phyloP scores from a whole-genome alignment of 2,888 invertebrate species.

The Leptothorax acervorum region DNA sequence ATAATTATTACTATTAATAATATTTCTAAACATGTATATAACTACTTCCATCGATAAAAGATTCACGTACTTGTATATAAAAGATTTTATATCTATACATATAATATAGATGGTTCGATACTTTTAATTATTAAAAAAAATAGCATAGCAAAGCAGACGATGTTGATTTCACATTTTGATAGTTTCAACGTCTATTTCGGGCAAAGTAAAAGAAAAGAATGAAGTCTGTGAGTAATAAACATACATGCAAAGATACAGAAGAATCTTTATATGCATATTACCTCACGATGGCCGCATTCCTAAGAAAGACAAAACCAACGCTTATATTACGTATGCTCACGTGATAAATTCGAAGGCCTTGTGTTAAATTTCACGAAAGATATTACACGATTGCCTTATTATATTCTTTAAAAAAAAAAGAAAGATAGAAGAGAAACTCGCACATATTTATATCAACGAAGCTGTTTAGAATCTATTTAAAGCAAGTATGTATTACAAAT shows the following conservation, averaged over 20 bases:
- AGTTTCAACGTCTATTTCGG: conserved; percentile 32
- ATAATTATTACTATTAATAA: conserved; percentile 2
- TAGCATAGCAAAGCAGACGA: conserved; percentile 10
- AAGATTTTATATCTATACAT: background rate
- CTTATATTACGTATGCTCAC: conserved; percentile 76
- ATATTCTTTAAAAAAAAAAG: background rate
- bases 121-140: conserved; percentile 10
- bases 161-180: conserved; percentile 8
- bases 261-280: conserved; percentile 79
- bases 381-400: background rate
- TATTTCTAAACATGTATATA: conserved; percentile 30
- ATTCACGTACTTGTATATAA: background rate
- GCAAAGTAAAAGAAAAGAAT: conserved; percentile 67
- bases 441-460: conserved; percentile 5
- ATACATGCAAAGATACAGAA: conserved; percentile 72
- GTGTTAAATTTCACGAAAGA: background rate
- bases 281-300: conserved; percentile 87
- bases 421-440: conserved; percentile 25
- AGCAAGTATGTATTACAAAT: background rate
- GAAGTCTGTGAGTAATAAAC: conserved; percentile 67
- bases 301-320: conserved; percentile 85
- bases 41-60: background rate
- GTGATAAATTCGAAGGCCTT: conserved; percentile 44
- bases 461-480: conserved; percentile 9
- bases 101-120: background rate